Conservation (phyloP, 2,113 vertebrate genomes). For the Eubucco bourcierii region DNA sequence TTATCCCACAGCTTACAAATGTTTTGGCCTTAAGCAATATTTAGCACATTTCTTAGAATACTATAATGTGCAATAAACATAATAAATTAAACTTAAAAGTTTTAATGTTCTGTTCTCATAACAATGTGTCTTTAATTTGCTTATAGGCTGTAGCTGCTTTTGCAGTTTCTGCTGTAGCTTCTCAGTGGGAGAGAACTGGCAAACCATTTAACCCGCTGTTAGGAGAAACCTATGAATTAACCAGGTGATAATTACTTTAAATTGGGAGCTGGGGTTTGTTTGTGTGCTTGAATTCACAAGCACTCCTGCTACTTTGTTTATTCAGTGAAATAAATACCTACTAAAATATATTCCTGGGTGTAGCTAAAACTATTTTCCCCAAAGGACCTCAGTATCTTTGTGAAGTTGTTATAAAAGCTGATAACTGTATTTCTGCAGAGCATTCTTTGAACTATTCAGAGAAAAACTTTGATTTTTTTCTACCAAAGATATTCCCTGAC, state of each 20-base stretch:
- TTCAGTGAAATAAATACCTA: background rate
- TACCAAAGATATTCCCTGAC: background rate
- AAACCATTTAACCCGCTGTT: slow-evolving; percentile 97
- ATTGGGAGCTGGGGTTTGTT: background rate
- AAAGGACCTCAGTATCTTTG: background rate
- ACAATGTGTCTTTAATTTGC: background rate
- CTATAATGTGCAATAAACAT: background rate
- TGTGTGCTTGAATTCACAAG: background rate
- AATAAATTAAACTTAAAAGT: background rate
- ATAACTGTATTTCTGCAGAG: background rate
- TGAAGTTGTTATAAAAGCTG: background rate
- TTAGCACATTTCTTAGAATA: background rate
- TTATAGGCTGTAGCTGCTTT: slow-evolving; percentile 91
- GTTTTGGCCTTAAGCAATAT: background rate
- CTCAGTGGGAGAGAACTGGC: slow-evolving; percentile 97
- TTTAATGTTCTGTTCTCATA: background rate
- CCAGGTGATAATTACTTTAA: slow-evolving; percentile 77
- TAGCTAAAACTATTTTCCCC: background rate
- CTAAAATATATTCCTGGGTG: background rate
- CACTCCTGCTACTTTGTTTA: background rate
- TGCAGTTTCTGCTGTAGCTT: slow-evolving; percentile 93
- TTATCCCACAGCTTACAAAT: background rate
- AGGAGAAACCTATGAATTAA: slow-evolving; percentile 93
- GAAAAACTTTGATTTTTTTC: background rate
- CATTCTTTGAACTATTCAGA: background rate